Evolutionary conservation across 2,888 invertebrate species (phyloP).

Genomic region (Aricia artaxerxes): DNA sequence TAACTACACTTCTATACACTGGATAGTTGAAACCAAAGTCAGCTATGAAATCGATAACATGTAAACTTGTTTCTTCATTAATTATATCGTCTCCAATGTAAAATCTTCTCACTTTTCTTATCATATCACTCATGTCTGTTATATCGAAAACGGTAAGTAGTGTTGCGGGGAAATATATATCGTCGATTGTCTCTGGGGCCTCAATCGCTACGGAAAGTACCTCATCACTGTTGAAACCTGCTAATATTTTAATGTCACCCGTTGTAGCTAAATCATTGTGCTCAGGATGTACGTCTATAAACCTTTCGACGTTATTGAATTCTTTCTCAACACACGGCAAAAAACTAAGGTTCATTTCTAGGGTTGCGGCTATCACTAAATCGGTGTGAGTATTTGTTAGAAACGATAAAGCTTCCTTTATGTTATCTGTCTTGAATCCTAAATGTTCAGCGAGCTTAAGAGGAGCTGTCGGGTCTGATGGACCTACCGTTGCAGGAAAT

Average conservation of each 20-base stretch:
- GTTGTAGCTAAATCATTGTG: not conserved
- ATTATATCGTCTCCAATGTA: conserved; percentile 52
- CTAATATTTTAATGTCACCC: conserved; percentile 7
- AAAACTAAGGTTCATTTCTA: conserved; percentile 43
- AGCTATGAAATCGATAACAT: conserved; percentile 39
- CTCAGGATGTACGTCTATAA: conserved; percentile 12
- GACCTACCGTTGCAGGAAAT: conserved; percentile 42
- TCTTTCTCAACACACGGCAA: conserved; percentile 53
- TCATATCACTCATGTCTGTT: conserved; percentile 41
- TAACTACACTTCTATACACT: conserved; percentile 4
- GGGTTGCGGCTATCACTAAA: conserved; percentile 49
- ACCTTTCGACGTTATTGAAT: conserved; percentile 41
- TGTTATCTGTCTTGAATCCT: conserved; percentile 48
- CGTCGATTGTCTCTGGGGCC: not conserved
- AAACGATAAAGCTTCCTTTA: conserved; percentile 51
- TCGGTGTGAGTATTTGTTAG: conserved; percentile 48
- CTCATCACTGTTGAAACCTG: conserved; percentile 12
- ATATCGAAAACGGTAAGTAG: not conserved
- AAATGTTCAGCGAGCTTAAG: conserved; percentile 50
- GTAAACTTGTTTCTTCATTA: conserved; percentile 38
- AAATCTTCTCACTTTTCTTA: conserved; percentile 47
- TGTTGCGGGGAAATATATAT: not conserved
- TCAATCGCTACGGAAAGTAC: not conserved
- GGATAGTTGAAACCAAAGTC: conserved; percentile 29
- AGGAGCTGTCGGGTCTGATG: conserved; percentile 47